Percentiles rank a stretch among this genome's conserved stretches.
These are phyloP conservation scores for Rhingia campestris DNA, from an alignment of 2,888 invertebrate genomes.

Conservation along the genomic window DNA sequence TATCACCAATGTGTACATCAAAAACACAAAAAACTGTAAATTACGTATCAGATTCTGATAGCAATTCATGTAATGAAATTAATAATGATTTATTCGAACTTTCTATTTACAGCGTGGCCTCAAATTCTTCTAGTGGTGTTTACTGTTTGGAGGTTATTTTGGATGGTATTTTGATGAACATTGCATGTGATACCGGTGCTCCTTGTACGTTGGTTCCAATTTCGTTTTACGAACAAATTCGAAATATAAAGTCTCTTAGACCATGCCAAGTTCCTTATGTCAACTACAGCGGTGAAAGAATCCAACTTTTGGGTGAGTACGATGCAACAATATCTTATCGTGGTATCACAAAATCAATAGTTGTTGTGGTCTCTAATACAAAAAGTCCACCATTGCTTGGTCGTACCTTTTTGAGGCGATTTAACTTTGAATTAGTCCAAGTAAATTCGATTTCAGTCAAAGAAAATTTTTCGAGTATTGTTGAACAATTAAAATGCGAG, in stretches of 20 bases:
- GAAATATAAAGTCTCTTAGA: conserved; percentile 12
- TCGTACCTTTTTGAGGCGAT: conserved; percentile 29
- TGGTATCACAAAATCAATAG: conserved; percentile 16
- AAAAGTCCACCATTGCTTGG: conserved; percentile 24
- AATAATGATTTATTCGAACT: conserved; percentile 21
- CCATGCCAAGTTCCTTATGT: conserved; percentile 9
- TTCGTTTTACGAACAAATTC: too few relatives aligned
- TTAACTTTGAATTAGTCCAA: conserved; percentile 30
- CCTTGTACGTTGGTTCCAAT: too few relatives aligned
- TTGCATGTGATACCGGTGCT: conserved; percentile 27
- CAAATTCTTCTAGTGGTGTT: conserved; percentile 19
- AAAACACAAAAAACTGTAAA: conserved; percentile 24
- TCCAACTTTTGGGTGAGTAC: conserved; percentile 19
- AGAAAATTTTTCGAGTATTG: conserved; percentile 26
- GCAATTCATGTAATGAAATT: conserved; percentile 22
- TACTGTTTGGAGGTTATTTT: conserved; percentile 24
- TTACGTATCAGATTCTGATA: conserved; percentile 9
- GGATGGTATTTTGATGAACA: conserved; percentile 3
- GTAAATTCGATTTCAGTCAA: conserved; percentile 14
- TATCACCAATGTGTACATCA: conserved; percentile 13
- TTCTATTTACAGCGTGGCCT: conserved; percentile 25
- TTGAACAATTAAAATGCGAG: conserved; percentile 30
- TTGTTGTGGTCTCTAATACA: conserved; percentile 23
- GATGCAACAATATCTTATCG: conserved; percentile 19
- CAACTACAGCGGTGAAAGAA: conserved; percentile 15